Base-by-base conservation (phyloP, 2,113 vertebrate genomes). In the Gymnobelideus leadbeateri region DNA sequence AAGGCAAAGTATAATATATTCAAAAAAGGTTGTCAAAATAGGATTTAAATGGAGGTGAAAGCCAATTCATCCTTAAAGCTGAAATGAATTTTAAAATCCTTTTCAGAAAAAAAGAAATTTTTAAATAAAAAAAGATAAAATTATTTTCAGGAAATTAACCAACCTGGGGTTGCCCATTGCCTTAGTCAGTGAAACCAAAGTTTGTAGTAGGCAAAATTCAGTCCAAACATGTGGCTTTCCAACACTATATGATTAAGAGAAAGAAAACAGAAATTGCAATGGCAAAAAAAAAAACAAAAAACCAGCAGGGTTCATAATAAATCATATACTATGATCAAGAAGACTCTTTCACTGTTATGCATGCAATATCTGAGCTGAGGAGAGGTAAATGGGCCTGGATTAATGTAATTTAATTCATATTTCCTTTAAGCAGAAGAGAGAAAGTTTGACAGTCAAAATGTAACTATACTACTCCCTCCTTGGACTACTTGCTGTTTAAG, bases 151-250 rank as follows among this genome's bases (percentile, higher is more conserved):
- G 92, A 43, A 96, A 50, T 28, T n/a, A 55, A 93, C 91, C 94
- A 97, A 94, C 91, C 93, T 91, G 92, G 89, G 94, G 91, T 51
- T 92, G 92, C 95, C 91, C 93, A 89, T 95, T 96, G 93, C 96
- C 90, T 96, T 96, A 94, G 93, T 95, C 92, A 92, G 93, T 92
- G 95, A 95, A 97, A 94, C 77, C 51, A 97, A 96, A 97, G 93
- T 97, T 92, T 96, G 92, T 68, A 93, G 92, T 68, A 95, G 92
- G 97, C 97, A 97, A 89, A 97, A 97, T 91, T 95, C 89, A 55
- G 31, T 97, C 95, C 95, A 97, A 97, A 91, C 9, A 55, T 94
- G 94, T 92, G 96, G 46, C 92, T 97, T 98, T 98, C 95, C 91
- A 96, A 93, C 9, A 93, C 94, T 53, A 89, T 96, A 89, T 95